Conservation (phyloP, 1,140 invertebrate species). For the Chironomus tepperi region DNA sequence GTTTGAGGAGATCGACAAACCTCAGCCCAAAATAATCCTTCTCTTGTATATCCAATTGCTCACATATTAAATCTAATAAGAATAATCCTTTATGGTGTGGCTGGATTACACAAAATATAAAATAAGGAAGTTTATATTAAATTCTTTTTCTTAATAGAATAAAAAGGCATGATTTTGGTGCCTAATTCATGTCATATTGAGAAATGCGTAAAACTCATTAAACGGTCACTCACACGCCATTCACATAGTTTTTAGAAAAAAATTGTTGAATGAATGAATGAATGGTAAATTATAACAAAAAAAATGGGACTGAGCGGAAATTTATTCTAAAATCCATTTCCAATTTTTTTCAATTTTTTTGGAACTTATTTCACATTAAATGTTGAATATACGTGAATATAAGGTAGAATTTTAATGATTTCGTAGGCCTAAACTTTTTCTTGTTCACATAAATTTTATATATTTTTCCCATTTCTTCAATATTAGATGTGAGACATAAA, state of each 20-base stretch:
- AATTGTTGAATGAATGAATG: neutral
- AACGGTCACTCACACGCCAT: neutral
- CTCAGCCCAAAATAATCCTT: slow-evolving; percentile 96
- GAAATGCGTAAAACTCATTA: neutral
- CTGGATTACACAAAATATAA: slow-evolving; percentile 48
- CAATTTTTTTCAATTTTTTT: neutral
- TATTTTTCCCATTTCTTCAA: neutral
- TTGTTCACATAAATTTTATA: slow-evolving; percentile 25
- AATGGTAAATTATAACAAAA: too few relatives aligned
- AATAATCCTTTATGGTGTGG: slow-evolving; percentile 87
- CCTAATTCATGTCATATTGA: neutral
- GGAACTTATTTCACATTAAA: too few relatives aligned
- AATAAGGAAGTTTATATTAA: slow-evolving; percentile 17
- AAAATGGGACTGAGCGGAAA: neutral
- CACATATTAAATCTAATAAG: slow-evolving; percentile 87
- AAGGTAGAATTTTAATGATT: neutral
- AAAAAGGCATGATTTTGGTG: neutral
- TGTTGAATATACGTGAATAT: too few relatives aligned
- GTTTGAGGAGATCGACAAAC: slow-evolving; percentile 85
- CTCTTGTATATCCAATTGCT: slow-evolving; percentile 87
- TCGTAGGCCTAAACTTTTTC: slow-evolving; percentile 27
- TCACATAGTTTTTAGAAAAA: neutral
- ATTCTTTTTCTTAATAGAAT: neutral
- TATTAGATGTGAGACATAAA: neutral
- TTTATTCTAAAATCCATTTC: neutral